A percentile compares a stretch with the other conserved stretches of the same genome.
These are phyloP conservation scores for Tricholauxania praeusta DNA, from an alignment of 2,888 invertebrate genomes.

Conservation along the genomic window DNA sequence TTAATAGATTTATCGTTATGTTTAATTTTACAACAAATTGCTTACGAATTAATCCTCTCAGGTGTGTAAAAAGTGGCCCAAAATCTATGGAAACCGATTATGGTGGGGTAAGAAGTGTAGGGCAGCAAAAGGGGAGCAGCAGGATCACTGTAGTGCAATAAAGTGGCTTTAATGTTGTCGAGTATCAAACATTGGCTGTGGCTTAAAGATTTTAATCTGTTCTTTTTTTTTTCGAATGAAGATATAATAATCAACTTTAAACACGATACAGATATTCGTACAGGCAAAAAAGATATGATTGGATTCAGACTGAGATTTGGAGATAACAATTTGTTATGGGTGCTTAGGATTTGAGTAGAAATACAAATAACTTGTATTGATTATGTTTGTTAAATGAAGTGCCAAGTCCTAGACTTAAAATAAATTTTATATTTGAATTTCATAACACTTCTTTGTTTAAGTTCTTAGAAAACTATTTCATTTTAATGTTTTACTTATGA, in stretches of 20 bases:
- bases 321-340: too few species aligned
- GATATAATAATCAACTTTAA: constrained; percentile 8
- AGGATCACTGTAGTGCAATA: background rate
- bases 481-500: too few species aligned
- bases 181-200: background rate
- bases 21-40: constrained; percentile 64
- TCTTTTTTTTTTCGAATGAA: background rate
- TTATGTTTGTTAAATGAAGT: too few species aligned
- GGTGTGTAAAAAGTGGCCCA: constrained; percentile 55
- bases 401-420: too few species aligned
- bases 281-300: too few species aligned
- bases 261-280: background rate
- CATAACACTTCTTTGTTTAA: too few species aligned
- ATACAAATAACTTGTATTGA: too few species aligned
- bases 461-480: too few species aligned
- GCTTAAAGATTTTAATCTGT: background rate
- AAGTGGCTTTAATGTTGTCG: background rate
- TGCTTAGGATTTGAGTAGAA: too few species aligned
- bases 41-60: constrained; percentile 65
- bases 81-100: background rate
- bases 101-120: background rate
- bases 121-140: background rate
- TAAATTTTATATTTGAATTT: too few species aligned
- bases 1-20: constrained; percentile 66
- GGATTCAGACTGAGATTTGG: too few species aligned